Base-by-base conservation (phyloP, 2,113 vertebrate species). In the Cebus imitator region DNA sequence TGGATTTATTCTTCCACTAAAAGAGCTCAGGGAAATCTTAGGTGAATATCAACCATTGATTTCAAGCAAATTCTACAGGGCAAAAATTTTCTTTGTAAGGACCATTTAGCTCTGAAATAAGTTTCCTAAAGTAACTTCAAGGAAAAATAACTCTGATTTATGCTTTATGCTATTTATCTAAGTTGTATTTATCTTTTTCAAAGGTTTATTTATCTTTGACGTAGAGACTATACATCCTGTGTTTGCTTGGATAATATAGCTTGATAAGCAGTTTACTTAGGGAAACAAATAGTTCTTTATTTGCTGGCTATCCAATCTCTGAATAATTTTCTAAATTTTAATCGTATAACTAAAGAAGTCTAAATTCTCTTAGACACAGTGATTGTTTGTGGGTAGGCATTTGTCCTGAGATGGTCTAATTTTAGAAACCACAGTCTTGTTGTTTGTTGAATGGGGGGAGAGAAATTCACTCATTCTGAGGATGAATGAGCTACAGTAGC, bases 111-210 rank as follows among this genome's bases (percentile, higher is more conserved):
- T 90, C n/a, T 58, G 79, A 92, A 80, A 58, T 58, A 89, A 76
- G 52, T 94, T 94, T 91, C 57, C 52, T 89, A 92, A 50, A 88
- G 78, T 90, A 92, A 75, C 17, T 45, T 89, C 35, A 84, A 91
- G 92, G 70, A 35, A 91, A 87, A 57, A 48, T 40, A 83, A 88
- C 25, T n/a, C 48, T 32, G 27, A 32, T 64, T 32, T 64, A 32
- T 64, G 27, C 61, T 64, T 64, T 32, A 32, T 64, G 61, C 27
- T 14, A 14, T 64, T 32, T 64, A 32, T 64, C 27, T 64, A 64
- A 64, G 61, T 27, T 64, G 61, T 64, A 32, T 64, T 64, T 64
- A 64, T 64, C 61, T 64, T 64, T 64, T 30, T 30, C 11, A 64
- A 30, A 64, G 27, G 52, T 85, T 58, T 66, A 72, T 79, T 76